Conservation (phyloP, 2,888 invertebrate species). For the Leistus spinibarbis region DNA sequence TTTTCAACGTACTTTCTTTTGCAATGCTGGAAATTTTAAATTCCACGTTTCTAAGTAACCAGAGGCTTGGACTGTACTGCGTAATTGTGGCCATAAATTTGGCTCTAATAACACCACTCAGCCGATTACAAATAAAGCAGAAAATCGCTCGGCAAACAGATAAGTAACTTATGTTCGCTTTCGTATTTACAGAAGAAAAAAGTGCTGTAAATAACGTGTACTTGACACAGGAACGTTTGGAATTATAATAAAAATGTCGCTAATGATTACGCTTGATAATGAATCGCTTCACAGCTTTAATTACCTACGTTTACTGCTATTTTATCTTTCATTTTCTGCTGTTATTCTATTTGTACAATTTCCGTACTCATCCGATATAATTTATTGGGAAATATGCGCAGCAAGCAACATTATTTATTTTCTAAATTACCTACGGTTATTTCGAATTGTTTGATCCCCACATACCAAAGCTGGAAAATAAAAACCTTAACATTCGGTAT, state of each 20-base stretch:
- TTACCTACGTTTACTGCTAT: conserved; percentile 32
- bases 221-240: conserved; percentile 13
- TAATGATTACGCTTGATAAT: conserved; percentile 36
- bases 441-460: too few relatives aligned
- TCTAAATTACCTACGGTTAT: not conserved
- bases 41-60: not conserved
- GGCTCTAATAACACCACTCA: conserved; percentile 17
- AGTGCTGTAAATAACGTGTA: conserved; percentile 27
- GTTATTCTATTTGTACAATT: not conserved
- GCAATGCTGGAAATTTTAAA: not conserved
- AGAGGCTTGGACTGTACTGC: not conserved
- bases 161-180: conserved; percentile 31
- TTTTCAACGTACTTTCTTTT: not conserved
- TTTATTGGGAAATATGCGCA: too few relatives aligned
- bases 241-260: conserved; percentile 37
- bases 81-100: conserved; percentile 16
- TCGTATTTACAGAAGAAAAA: conserved; percentile 21
- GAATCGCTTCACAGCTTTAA: conserved; percentile 29
- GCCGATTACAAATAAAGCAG: conserved; percentile 4
- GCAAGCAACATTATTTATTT: not conserved
- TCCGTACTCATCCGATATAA: not conserved
- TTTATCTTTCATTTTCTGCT: not conserved
- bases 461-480: too few relatives aligned
- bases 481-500: too few relatives aligned
- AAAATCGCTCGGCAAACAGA: conserved; percentile 28